Evolutionary conservation across 2,888 invertebrate species (phyloP).

Genomic region (Spisula solida): DNA sequence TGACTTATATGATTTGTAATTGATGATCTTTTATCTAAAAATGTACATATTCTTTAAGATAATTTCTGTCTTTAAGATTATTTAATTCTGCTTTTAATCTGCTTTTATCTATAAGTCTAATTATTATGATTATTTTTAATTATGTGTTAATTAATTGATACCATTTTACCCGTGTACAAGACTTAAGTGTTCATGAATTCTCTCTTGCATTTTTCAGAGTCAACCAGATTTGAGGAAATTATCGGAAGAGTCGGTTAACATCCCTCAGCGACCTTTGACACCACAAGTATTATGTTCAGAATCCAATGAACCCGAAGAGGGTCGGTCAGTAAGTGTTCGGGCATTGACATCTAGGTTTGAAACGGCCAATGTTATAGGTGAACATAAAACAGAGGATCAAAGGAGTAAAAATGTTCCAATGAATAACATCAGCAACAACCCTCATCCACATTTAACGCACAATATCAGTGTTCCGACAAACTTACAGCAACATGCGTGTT

Average conservation of each 20-base stretch:
- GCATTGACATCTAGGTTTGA: constrained; percentile 83
- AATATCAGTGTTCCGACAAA: constrained; percentile 44
- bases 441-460: constrained; percentile 30
- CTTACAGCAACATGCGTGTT: constrained; percentile 36
- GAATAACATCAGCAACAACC: constrained; percentile 23
- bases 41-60: not conserved
- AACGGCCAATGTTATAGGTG: constrained; percentile 48
- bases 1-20: not conserved
- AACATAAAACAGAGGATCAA: constrained; percentile 25
- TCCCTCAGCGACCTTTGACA: constrained; percentile 65
- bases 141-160: too few species aligned
- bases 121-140: too few species aligned
- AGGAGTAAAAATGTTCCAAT: constrained; percentile 20
- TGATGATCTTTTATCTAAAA: not conserved
- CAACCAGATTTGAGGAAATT: constrained; percentile 71
- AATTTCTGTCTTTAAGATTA: too few species aligned
- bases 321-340: constrained; percentile 74
- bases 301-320: constrained; percentile 43
- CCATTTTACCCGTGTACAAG: not conserved
- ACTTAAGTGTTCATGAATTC: not conserved
- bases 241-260: constrained; percentile 47
- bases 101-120: too few species aligned
- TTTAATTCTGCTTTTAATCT: too few species aligned
- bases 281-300: constrained; percentile 65
- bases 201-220: constrained; percentile 60